Conservation (phyloP, 2,888 invertebrate genomes). For the Lithophane socia region DNA sequence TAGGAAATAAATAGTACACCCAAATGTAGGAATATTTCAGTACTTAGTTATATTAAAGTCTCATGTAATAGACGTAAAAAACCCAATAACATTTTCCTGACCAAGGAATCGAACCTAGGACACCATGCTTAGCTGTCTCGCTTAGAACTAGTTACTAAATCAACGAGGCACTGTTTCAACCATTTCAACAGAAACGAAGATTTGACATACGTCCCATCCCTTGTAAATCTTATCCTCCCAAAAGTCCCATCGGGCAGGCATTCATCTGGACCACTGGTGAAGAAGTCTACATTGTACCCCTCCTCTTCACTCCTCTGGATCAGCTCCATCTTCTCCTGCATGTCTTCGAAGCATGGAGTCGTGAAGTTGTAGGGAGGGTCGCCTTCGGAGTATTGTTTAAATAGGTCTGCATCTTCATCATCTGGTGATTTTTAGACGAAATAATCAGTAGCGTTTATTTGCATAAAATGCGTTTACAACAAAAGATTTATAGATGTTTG, state of each 20-base stretch:
- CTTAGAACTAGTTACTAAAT: background rate
- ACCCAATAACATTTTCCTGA: background rate
- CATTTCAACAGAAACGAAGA: background rate
- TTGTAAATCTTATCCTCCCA: conserved; percentile 71
- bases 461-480: background rate
- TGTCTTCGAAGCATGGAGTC: conserved; percentile 78
- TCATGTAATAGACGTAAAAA: background rate
- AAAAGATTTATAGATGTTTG: background rate
- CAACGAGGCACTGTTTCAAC: background rate
- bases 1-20: no score
- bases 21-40: no score
- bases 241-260: conserved; percentile 85
- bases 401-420: conserved; percentile 76
- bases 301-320: conserved; percentile 75
- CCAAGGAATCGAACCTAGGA: background rate
- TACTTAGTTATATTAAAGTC: background rate
- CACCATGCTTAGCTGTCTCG: no score
- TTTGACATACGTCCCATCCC: conserved; percentile 77
- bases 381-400: conserved; percentile 74
- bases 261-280: conserved; percentile 66
- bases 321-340: conserved; percentile 69
- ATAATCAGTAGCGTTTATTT: background rate
- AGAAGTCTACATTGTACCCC: conserved; percentile 81
- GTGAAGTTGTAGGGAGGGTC: conserved; percentile 80
- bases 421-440: conserved; percentile 70